Conservation (phyloP, 2,113 vertebrate genomes). For the Benitochromis conjunctus region DNA sequence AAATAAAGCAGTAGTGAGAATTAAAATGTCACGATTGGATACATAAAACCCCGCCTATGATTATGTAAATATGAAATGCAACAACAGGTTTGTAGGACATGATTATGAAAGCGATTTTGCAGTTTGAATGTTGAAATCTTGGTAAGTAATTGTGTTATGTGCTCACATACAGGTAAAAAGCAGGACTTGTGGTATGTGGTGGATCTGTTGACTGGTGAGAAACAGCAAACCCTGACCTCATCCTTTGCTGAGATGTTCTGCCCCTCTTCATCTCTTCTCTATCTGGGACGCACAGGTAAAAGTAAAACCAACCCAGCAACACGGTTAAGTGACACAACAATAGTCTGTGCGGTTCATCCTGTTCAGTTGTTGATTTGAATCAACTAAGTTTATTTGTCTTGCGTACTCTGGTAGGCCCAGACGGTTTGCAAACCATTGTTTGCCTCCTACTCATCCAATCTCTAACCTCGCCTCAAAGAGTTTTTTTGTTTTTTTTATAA, state of each 20-base stretch:
- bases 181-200: slow-evolving; percentile 97
- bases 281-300: slow-evolving; percentile 92
- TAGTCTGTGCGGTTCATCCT: neutral
- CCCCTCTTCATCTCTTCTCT: slow-evolving; percentile 91
- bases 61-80: neutral
- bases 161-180: slow-evolving; percentile 84
- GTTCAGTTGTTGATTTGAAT: neutral
- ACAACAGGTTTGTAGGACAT: neutral
- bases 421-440: neutral
- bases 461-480: neutral
- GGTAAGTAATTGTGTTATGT: neutral
- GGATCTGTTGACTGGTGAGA: slow-evolving; percentile 94
- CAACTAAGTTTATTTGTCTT: neutral
- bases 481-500: too few relatives aligned
- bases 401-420: neutral
- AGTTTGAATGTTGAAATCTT: neutral
- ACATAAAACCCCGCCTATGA: neutral
- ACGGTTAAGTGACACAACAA: neutral
- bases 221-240: slow-evolving; percentile 94
- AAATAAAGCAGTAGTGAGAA: neutral
- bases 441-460: neutral
- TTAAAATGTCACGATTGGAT: neutral
- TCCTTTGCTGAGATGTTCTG: slow-evolving; percentile 92
- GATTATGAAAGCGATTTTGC: neutral
- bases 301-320: neutral